Evolutionary conservation across 1,140 invertebrate species (phyloP), one percentile per base, ranked within the genome.

Genomic region (Drosophila nasuta): DNA sequence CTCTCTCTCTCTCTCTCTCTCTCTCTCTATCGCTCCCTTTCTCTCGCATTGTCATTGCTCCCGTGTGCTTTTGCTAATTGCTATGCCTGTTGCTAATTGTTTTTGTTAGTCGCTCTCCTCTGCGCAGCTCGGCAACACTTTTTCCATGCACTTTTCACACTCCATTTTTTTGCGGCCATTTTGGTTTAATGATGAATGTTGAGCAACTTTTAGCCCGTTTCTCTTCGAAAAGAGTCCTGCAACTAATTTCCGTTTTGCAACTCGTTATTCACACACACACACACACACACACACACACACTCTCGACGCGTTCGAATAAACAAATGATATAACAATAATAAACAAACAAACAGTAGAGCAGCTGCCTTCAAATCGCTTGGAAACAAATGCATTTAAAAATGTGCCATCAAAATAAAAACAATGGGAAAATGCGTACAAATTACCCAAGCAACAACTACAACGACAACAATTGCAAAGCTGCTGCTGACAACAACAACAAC

Each of bases 361-460:
- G 60, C 66, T 69, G 68, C 33, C 43, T 48, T 64, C 63, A 75
- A 62, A 82, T 62, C 59, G 60, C 20, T 58, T 43, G 41, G 67
- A 45, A 73, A 73, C 49, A 77, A 77, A 73, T 56, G 54, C 52
- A 49, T 38, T 48, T 64, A 75, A 71, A 70, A 74, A 75, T 20
- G 65, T 67, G 65, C 58, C 41, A 58, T 25, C 30, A 46, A 56
- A 66, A 64, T 30, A 51, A 87, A 73, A 81, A 80, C 81, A 87
- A 87, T 56, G 82, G 72, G 73, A 56, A 80, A 89, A 78, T 89
- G 77, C 85, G 80, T 83, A 83, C 85, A 88, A 88, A 89, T 89
- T 83, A 81, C 81, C 77, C 81, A 81, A 77, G 71, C 45, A 45
- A 70, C 28, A 56, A 67, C 15, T 54, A 65, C 78, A 79, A 70